phyloP scores from a whole-genome alignment of 2,113 vertebrate genomes.

The Varanus salvator region DNA sequence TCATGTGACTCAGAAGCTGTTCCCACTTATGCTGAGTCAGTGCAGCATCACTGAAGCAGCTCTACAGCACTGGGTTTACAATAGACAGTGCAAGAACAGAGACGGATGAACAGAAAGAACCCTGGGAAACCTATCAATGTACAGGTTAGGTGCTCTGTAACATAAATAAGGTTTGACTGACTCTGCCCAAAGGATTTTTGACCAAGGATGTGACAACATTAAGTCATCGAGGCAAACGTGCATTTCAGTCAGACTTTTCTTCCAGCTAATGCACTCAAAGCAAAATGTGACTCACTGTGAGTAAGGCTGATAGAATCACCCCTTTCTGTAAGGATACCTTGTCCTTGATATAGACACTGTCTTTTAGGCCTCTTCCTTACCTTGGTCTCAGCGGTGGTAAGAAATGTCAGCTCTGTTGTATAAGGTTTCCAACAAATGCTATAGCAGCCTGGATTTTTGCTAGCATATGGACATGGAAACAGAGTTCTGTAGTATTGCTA shows the following conservation, averaged over 20 bases:
- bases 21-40: constrained; percentile 9
- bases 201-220: not conserved
- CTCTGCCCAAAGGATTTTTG: not conserved
- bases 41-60: not conserved
- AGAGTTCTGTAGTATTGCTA: not conserved
- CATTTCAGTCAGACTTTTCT: not conserved
- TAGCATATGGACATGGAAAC: constrained; percentile 17
- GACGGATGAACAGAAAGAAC: not conserved
- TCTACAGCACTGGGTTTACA: not conserved
- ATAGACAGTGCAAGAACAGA: not conserved
- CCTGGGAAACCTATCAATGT: not conserved
- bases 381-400: constrained; percentile 23
- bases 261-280: constrained; percentile 26
- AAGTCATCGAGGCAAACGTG: not conserved
- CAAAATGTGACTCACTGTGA: not conserved
- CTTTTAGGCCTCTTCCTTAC: constrained; percentile 29
- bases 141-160: not conserved
- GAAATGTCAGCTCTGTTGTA: constrained; percentile 17
- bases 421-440: constrained; percentile 46
- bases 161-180: not conserved
- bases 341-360: not conserved
- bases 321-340: constrained; percentile 10
- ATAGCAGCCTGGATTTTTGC: constrained; percentile 24
- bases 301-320: constrained; percentile 23
- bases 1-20: not conserved